Evolutionary conservation across 2,888 invertebrate species (phyloP), one percentile per base, ranked within the genome.

Genomic region (Tipula vernalis): DNA sequence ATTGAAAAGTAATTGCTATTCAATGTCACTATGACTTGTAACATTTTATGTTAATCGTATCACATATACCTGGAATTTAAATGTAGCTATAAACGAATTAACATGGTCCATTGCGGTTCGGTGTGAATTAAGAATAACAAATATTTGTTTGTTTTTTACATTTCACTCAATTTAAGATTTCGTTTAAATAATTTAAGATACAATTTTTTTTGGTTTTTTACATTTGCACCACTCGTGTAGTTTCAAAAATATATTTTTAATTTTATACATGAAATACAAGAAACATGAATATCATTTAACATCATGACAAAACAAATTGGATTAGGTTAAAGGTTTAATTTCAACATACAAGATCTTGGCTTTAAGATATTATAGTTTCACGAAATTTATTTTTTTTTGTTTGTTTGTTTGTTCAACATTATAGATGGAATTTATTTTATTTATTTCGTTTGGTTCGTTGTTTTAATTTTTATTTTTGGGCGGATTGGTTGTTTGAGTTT

Each of bases 231-330:
- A 15, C 15, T 57, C 51, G 13, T 47, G 47, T 1, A 28, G 28
- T 28, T 47, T 5, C 13, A 47, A 13, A 47, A 4, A 57, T 15
- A 57, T 15, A 15, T 57, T 57, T 57, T 57, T 57, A 57, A 57
- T 57, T 57, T 15, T 28, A 28, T n/a, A n/a, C n/a, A n/a, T n/a
- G n/a, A n/a, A n/a, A 57, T 57, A 18, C 51, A 57, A 57, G 51
- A 57, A 57, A 57, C 51, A 57, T 57, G 51, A 57, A 83, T 83
- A 83, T 84, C 84, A 84, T 84, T 39, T 39, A 84, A 84, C 84
- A 84, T n/a, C 84, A 84, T 84, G 41, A 84, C 84, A 84, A 84
- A 84, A 84, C 84, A 84, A 84, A 84, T 84, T 84, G 84, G 84
- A 84, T 84, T 84, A 84, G 84, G 84, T 84, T 84, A 84, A 84